Evolutionary conservation across 2,113 vertebrate genomes (phyloP).

Genomic region (Sinocyclocheilus rhinocerous): DNA sequence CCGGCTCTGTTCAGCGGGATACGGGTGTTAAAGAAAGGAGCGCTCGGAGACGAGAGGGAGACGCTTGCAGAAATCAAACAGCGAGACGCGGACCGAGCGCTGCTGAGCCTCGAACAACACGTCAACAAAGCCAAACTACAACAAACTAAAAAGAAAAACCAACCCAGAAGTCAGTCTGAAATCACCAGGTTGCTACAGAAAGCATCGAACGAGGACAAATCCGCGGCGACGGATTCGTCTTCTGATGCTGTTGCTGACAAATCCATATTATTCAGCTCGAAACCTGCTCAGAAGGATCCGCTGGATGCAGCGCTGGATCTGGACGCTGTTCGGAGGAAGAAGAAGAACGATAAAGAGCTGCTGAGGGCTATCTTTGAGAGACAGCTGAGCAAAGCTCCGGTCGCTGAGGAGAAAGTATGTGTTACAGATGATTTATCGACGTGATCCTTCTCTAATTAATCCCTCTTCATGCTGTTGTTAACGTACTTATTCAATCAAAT

Average conservation of each 20-base stretch:
- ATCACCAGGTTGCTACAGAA: slow-evolving; percentile 82
- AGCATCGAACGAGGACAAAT: neutral
- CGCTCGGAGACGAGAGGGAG: slow-evolving; percentile 78
- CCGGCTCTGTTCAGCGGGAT: slow-evolving; percentile 93
- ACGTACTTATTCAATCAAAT: no score
- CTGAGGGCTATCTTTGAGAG: slow-evolving; percentile 88
- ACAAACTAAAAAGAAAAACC: slow-evolving; percentile 66
- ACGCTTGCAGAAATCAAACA: slow-evolving; percentile 89
- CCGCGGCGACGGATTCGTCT: slow-evolving; percentile 76
- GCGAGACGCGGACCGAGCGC: slow-evolving; percentile 86
- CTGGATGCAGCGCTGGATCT: slow-evolving; percentile 77
- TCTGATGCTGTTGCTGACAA: slow-evolving; percentile 81
- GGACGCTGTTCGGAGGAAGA: slow-evolving; percentile 87
- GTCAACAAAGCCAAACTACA: slow-evolving; percentile 85
- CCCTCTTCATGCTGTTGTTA: no score
- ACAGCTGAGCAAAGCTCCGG: slow-evolving; percentile 65
- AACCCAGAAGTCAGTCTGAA: slow-evolving; percentile 69
- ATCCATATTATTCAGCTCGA: slow-evolving; percentile 79
- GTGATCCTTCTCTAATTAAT: no score
- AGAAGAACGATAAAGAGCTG: slow-evolving; percentile 88
- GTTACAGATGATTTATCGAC: no score
- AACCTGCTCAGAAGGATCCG: slow-evolving; percentile 79
- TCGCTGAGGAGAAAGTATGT: slow-evolving; percentile 68
- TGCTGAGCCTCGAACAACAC: slow-evolving; percentile 87
- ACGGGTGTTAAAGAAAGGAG: slow-evolving; percentile 88